These are phyloP conservation scores for Temnothorax rugatulus DNA, from an alignment of 2,888 invertebrate genomes.

Conservation along the genomic window DNA sequence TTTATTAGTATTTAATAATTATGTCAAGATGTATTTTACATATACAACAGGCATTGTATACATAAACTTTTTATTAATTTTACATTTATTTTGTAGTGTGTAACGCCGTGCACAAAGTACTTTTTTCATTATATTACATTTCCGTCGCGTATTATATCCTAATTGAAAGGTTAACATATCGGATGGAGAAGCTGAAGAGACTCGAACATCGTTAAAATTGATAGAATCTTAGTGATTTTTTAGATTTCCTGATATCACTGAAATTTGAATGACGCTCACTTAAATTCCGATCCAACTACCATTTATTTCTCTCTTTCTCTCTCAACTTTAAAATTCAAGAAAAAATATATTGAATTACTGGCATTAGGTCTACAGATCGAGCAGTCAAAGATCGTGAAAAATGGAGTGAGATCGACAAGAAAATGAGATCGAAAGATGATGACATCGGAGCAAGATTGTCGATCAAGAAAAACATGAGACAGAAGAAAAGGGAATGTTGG, in stretches of 20 bases:
- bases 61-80: not conserved
- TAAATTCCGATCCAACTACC: not conserved
- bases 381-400: constrained; percentile 16
- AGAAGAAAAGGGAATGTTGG: constrained; percentile 3
- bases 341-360: constrained; percentile 30
- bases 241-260: not conserved
- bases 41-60: not conserved
- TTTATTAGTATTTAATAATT: too few relatives aligned
- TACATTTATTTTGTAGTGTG: not conserved
- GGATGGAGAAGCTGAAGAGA: not conserved
- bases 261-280: constrained; percentile 9
- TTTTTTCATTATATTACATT: not conserved
- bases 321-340: not conserved
- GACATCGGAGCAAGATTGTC: not conserved
- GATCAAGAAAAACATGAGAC: constrained; percentile 5
- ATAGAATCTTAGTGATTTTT: not conserved
- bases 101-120: not conserved
- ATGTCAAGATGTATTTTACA: too few relatives aligned
- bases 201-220: not conserved
- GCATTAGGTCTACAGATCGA: constrained; percentile 29
- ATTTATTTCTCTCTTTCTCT: not conserved
- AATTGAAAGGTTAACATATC: not conserved
- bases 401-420: not conserved
- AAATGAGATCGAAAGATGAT: not conserved
- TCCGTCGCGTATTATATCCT: not conserved